Percentiles rank a stretch among this genome's conserved stretches.
phyloP scores from a whole-genome alignment of 1,140 invertebrate genomes.

The Phenacoccus solenopsis region DNA sequence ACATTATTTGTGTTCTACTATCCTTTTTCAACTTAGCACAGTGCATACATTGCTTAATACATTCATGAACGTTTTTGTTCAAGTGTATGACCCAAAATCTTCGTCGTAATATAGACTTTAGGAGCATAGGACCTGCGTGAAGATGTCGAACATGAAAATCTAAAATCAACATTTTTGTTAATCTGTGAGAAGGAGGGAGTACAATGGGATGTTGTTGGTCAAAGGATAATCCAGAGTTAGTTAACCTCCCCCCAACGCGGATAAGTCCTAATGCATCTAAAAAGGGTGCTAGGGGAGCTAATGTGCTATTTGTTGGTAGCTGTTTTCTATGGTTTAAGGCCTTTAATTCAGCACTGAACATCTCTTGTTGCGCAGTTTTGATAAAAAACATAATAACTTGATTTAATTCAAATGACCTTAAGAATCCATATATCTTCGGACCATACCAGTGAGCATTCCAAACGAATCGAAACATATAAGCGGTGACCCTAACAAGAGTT shows the following conservation, averaged over 20 bases:
- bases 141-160: slow-evolving; percentile 19
- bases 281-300: neutral
- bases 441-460: neutral
- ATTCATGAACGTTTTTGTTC: neutral
- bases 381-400: neutral
- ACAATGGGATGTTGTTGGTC: slow-evolving; percentile 11
- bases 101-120: neutral
- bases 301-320: neutral
- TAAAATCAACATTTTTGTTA: neutral
- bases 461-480: neutral
- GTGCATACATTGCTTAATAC: neutral
- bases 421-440: neutral
- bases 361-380: no score
- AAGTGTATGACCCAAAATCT: neutral
- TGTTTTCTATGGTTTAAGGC: neutral
- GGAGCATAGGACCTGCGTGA: neutral
- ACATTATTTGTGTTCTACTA: neutral
- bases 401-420: neutral
- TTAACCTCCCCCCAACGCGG: slow-evolving; percentile 19
- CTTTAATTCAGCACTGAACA: neutral
- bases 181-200: neutral
- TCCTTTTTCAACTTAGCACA: neutral
- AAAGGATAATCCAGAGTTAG: neutral
- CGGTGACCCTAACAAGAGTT: no score
- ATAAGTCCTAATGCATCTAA: slow-evolving; percentile 7